Percentiles rank a stretch among this genome's conserved stretches.
phyloP scores from a whole-genome alignment of 2,797 vertebrate genomes.

The Anomalospiza imberbis region DNA sequence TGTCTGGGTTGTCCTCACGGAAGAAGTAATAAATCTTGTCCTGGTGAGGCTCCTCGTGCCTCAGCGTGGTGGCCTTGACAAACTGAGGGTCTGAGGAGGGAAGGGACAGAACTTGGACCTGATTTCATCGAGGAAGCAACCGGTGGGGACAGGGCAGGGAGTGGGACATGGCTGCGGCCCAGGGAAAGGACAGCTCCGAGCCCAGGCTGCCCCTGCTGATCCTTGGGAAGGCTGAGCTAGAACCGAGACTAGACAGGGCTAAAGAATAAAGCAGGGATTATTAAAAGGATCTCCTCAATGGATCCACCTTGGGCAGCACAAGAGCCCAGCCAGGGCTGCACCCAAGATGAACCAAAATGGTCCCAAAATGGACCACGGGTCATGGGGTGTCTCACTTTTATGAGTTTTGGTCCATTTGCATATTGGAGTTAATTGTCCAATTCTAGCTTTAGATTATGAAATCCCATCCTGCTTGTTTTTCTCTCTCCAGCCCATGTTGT shows the following conservation, averaged over 20 bases:
- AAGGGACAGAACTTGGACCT: background rate
- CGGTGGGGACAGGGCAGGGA: background rate
- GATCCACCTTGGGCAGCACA: background rate
- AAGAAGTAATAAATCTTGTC: conserved; percentile 79
- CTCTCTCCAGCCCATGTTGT: background rate
- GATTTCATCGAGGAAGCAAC: accelerated
- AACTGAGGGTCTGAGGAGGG: conserved; percentile 71
- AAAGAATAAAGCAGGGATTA: background rate
- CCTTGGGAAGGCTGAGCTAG: background rate
- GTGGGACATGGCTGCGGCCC: accelerated
- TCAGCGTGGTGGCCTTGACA: conserved; percentile 71
- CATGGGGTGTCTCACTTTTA: background rate
- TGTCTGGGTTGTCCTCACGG: conserved; percentile 75
- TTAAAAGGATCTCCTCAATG: background rate
- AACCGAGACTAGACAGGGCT: background rate
- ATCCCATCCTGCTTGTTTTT: background rate
- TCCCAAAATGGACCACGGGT: background rate
- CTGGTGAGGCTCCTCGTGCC: conserved; percentile 64
- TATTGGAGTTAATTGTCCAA: background rate
- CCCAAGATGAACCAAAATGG: background rate
- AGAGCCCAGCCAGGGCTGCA: background rate
- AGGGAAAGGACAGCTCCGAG: background rate
- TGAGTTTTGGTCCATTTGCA: background rate
- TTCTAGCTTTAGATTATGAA: background rate
- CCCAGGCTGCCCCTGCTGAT: background rate